phyloP scores from a whole-genome alignment of 2,888 invertebrate genomes.

The Andrena camellia region DNA sequence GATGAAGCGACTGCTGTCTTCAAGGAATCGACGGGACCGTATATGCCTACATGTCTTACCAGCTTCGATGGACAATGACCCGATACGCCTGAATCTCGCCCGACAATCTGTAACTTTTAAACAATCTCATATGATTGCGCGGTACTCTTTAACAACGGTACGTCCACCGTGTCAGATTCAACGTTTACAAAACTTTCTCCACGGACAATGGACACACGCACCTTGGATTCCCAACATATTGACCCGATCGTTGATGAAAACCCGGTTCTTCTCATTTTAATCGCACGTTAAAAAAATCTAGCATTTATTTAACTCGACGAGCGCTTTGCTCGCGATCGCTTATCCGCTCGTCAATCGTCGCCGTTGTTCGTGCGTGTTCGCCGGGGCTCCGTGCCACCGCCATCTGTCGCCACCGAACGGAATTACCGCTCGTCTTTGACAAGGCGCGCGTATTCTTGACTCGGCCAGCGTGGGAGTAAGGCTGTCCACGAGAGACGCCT shows the following conservation, averaged over 20 bases:
- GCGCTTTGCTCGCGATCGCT: not conserved
- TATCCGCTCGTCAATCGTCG: slow-evolving; percentile 60
- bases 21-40: slow-evolving; percentile 73
- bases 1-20: slow-evolving; percentile 72
- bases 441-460: slow-evolving; percentile 82
- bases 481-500: slow-evolving; percentile 75
- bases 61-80: slow-evolving; percentile 51
- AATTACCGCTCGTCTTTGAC: slow-evolving; percentile 71
- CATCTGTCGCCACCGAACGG: slow-evolving; percentile 46
- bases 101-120: not conserved
- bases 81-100: slow-evolving; percentile 11
- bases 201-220: not conserved
- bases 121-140: not conserved
- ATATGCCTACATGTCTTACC: slow-evolving; percentile 56
- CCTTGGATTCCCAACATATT: not conserved
- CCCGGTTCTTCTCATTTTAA: not conserved
- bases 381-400: slow-evolving; percentile 33
- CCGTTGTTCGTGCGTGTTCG: slow-evolving; percentile 52
- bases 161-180: not conserved
- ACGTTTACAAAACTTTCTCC: not conserved
- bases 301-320: not conserved
- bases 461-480: slow-evolving; percentile 83
- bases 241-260: not conserved
- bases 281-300: not conserved
- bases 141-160: not conserved